phyloP scores from a whole-genome alignment of 2,797 vertebrate species.

The Rhincodon typus region DNA sequence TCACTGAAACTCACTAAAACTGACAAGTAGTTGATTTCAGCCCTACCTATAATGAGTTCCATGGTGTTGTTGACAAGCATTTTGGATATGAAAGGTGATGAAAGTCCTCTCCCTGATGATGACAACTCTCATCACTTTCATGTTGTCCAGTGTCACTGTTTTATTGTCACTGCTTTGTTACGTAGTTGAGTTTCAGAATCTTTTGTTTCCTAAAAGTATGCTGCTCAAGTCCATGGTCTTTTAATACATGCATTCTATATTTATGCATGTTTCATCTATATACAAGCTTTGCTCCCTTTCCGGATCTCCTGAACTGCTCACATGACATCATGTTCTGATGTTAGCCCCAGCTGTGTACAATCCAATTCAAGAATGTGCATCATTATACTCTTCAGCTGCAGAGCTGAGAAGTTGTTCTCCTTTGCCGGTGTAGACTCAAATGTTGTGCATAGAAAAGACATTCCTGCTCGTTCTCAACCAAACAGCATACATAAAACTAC shows the following conservation, averaged over 20 bases:
- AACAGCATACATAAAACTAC: no score
- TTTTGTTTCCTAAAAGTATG: no score
- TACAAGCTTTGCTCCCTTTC: no score
- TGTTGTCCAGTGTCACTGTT: not conserved
- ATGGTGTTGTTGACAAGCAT: not conserved
- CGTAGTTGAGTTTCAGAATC: no score
- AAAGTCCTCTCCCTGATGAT: not conserved
- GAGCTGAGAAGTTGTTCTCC: not conserved
- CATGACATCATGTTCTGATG: no score
- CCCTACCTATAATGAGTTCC: not conserved
- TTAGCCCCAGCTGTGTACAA: no score
- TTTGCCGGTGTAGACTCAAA: not conserved
- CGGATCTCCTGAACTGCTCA: no score
- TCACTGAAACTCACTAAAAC: no score
- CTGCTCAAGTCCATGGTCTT: no score
- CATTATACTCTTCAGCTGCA: not conserved
- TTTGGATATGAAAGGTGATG: not conserved
- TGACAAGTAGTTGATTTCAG: no score
- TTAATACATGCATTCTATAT: no score
- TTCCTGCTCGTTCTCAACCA: not conserved
- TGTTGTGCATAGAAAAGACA: not conserved
- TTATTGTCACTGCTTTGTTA: not conserved
- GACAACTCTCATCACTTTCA: not conserved
- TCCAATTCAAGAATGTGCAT: not conserved
- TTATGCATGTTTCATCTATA: no score